Evolutionary conservation across 2,113 vertebrate genomes (phyloP).

Genomic region (Solea senegalensis): DNA sequence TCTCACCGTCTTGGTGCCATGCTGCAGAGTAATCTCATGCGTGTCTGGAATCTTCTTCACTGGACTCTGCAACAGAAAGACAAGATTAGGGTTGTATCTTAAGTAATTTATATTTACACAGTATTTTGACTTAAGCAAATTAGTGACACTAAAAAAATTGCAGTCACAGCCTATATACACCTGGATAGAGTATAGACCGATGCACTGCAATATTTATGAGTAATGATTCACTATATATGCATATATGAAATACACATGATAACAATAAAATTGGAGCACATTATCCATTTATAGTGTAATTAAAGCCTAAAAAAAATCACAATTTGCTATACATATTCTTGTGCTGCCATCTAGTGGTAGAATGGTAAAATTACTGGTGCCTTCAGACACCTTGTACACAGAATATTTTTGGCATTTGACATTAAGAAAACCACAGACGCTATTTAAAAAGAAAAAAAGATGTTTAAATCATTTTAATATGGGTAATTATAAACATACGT

Average conservation of each 20-base stretch:
- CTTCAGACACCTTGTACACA: background rate
- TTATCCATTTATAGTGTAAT: background rate
- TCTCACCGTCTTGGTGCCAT: conserved; percentile 93
- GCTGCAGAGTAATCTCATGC: conserved; percentile 94
- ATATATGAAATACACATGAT: background rate
- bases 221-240: background rate
- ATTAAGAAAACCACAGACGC: background rate
- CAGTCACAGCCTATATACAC: background rate
- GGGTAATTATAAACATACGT: conserved; percentile 81
- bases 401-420: background rate
- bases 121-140: conserved; percentile 16
- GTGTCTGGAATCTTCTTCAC: conserved; percentile 95
- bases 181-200: background rate
- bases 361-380: conserved; percentile 7
- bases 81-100: background rate
- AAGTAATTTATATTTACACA: background rate
- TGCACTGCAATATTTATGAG: background rate
- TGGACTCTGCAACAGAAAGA: conserved; percentile 81
- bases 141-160: background rate
- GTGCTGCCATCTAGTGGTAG: conserved; percentile 77
- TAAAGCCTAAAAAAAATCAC: background rate
- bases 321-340: conserved; percentile 1
- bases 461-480: background rate
- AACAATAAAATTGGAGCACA: background rate
- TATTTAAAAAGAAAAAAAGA: background rate